phyloP scores from a whole-genome alignment of 2,888 invertebrate genomes.

The Lithophane semibrunnea region DNA sequence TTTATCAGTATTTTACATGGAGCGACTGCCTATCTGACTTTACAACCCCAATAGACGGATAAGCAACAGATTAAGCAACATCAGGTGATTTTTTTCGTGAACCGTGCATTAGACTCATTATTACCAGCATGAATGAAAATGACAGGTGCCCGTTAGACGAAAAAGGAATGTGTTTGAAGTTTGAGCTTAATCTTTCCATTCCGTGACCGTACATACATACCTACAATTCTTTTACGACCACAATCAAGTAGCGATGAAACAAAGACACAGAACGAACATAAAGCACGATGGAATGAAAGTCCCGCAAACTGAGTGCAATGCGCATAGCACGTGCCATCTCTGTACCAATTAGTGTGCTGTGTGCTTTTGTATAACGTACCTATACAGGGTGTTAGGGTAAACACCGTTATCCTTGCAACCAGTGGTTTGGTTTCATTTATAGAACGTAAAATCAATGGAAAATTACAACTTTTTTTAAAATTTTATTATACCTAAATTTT shows the following conservation, averaged over 20 bases:
- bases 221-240: constrained; percentile 16
- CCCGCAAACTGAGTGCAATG: constrained; percentile 40
- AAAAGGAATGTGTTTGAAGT: constrained; percentile 9
- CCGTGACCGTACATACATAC: constrained; percentile 18
- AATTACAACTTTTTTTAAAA: no score
- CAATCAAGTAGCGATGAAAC: constrained; percentile 26
- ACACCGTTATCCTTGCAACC: no score
- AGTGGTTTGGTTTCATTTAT: no score
- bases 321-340: constrained; percentile 44
- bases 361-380: neutral
- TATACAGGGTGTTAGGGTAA: no score
- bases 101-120: neutral
- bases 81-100: neutral
- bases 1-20: no score
- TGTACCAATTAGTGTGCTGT: constrained; percentile 43
- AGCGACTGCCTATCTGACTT: no score
- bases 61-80: neutral
- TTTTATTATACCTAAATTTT: no score
- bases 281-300: constrained; percentile 39
- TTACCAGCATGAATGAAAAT: no score
- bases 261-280: constrained; percentile 16
- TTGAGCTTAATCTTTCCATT: constrained; percentile 15
- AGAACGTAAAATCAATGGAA: no score
- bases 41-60: neutral
- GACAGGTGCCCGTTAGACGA: no score